These are phyloP conservation scores for Motacilla alba DNA, from an alignment of 2,113 vertebrate genomes.

Conservation along the genomic window DNA sequence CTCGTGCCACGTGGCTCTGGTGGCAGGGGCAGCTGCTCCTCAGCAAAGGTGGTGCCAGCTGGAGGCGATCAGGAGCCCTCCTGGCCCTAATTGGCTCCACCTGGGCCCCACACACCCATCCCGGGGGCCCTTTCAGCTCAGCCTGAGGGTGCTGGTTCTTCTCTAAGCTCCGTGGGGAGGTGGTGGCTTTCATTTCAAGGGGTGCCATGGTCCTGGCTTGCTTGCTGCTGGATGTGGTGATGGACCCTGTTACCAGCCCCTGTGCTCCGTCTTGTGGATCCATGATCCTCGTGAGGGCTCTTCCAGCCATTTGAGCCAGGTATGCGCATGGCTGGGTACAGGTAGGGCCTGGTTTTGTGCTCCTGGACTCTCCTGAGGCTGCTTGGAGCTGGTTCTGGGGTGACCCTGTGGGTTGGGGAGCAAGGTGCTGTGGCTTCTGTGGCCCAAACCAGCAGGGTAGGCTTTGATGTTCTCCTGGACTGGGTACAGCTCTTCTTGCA, in stretches of 20 bases:
- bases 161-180: rapidly evolving
- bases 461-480: background rate
- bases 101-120: rapidly evolving
- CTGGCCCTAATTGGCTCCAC: rapidly evolving
- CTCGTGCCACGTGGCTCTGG: rapidly evolving
- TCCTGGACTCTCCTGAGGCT: rapidly evolving
- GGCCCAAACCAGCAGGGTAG: rapidly evolving
- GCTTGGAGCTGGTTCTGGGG: background rate
- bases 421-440: background rate
- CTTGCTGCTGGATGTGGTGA: background rate
- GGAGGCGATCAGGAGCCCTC: rapidly evolving
- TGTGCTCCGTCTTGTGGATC: rapidly evolving
- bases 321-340: rapidly evolving
- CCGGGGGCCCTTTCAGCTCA: rapidly evolving
- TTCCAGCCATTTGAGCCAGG: rapidly evolving
- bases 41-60: rapidly evolving
- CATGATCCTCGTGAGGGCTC: rapidly evolving
- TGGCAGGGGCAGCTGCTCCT: background rate
- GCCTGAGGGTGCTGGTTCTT: rapidly evolving
- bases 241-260: rapidly evolving
- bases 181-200: rapidly evolving
- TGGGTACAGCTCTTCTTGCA: background rate
- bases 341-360: rapidly evolving
- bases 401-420: background rate
- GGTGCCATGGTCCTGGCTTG: rapidly evolving